Evolutionary conservation across 2,888 invertebrate species (phyloP).

Genomic region (Aleiodes alternator): DNA sequence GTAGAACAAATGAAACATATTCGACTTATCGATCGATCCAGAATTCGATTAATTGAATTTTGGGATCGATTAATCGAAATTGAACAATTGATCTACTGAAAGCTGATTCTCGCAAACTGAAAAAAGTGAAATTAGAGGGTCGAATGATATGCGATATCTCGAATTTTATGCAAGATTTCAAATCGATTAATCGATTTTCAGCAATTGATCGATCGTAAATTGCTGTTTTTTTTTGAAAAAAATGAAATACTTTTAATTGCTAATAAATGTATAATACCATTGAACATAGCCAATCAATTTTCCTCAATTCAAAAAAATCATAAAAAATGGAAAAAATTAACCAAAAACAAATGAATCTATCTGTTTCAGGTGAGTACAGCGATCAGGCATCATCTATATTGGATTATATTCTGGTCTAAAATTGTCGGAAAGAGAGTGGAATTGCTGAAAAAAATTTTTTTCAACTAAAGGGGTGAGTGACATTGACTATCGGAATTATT

Average conservation of each 20-base stretch:
- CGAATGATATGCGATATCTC: too few relatives aligned
- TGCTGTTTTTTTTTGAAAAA: background rate
- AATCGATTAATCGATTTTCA: too few relatives aligned
- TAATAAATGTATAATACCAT: background rate
- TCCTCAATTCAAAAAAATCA: too few relatives aligned
- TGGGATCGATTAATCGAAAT: too few relatives aligned
- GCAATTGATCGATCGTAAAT: background rate
- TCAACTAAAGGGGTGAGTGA: conserved; percentile 21
- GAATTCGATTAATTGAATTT: too few relatives aligned
- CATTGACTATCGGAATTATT: conserved; percentile 36
- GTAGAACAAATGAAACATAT: too few relatives aligned
- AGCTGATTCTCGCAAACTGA: too few relatives aligned
- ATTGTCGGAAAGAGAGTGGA: background rate
- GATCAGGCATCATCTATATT: conserved; percentile 30
- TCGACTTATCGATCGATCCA: too few relatives aligned
- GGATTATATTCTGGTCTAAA: conserved; percentile 10
- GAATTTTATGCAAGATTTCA: too few relatives aligned
- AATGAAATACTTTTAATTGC: background rate
- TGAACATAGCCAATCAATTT: background rate
- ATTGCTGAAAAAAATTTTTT: background rate
- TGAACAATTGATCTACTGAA: too few relatives aligned
- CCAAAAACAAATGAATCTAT: conserved; percentile 3
- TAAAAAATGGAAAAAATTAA: background rate
- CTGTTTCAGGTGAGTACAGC: conserved; percentile 59
- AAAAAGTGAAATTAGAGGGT: too few relatives aligned